Conservation (phyloP, 2,797 vertebrate genomes). For the Propithecus perrieri region DNA sequence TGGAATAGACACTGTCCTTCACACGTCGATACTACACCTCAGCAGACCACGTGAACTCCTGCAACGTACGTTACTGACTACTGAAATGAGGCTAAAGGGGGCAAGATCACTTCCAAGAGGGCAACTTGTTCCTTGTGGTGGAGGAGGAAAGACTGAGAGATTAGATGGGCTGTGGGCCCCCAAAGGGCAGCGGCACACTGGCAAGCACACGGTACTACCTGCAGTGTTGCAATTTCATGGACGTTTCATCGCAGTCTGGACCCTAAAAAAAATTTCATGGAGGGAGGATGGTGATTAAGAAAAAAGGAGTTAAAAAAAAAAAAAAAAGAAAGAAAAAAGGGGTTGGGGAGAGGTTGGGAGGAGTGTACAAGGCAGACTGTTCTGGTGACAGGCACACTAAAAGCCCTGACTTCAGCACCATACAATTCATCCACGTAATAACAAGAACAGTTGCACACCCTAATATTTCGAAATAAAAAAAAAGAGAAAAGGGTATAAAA, state of each 20-base stretch:
- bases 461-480: neutral
- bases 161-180: neutral
- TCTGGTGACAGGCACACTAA: neutral
- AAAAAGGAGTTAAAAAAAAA: neutral
- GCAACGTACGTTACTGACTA: neutral
- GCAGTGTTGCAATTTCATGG: neutral
- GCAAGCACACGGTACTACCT: neutral
- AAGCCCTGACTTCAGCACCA: neutral
- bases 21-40: neutral
- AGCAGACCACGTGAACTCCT: neutral
- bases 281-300: neutral
- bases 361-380: neutral
- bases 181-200: neutral
- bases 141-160: neutral
- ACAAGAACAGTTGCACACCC: neutral
- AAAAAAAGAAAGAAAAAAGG: neutral
- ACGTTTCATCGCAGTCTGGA: neutral
- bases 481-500: neutral
- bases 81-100: neutral
- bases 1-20: neutral
- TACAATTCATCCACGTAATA: neutral
- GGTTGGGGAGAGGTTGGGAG: neutral
- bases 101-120: neutral
- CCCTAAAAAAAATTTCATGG: neutral
- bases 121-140: neutral